Evolutionary conservation across 2,888 invertebrate genomes (phyloP).

Genomic region (Oligia fasciuncula): DNA sequence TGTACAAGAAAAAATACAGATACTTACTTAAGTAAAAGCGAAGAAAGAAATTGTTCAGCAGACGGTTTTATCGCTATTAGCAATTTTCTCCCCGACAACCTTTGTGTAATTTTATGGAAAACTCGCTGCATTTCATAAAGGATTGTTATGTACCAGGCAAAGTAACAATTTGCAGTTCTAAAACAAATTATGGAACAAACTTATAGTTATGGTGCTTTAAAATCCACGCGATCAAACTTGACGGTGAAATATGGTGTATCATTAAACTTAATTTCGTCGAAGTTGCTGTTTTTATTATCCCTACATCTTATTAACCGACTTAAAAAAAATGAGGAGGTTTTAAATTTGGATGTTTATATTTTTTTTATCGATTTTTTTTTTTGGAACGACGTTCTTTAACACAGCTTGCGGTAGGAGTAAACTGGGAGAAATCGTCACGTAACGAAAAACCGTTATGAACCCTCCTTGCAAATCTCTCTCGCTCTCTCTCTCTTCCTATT

Average conservation of each 20-base stretch:
- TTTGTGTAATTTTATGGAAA: constrained; percentile 31
- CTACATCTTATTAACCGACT: too few species aligned
- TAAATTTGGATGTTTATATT: too few species aligned
- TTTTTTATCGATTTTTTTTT: too few species aligned
- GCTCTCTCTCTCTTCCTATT: too few species aligned
- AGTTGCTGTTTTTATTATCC: not conserved
- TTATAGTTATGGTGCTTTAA: constrained; percentile 1
- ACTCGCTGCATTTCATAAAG: constrained; percentile 41
- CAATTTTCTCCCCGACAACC: constrained; percentile 43
- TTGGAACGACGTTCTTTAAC: too few species aligned
- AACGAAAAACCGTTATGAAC: too few species aligned
- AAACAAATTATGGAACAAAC: constrained; percentile 19
- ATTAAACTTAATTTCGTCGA: constrained; percentile 11
- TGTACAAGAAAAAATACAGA: constrained; percentile 12
- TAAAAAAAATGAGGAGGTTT: too few species aligned
- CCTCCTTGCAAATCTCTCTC: too few species aligned
- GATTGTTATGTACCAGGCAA: constrained; percentile 24
- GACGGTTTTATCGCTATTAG: constrained; percentile 27
- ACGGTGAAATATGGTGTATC: constrained; percentile 20
- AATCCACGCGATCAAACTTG: constrained; percentile 37
- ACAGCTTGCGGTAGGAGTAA: not conserved
- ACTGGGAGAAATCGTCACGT: not conserved
- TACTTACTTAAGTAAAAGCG: constrained; percentile 13
- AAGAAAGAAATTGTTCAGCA: constrained; percentile 25
- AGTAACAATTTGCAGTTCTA: constrained; percentile 39